Evolutionary conservation across 1,140 invertebrate species (phyloP).

Genomic region (Helicoverpa zea): DNA sequence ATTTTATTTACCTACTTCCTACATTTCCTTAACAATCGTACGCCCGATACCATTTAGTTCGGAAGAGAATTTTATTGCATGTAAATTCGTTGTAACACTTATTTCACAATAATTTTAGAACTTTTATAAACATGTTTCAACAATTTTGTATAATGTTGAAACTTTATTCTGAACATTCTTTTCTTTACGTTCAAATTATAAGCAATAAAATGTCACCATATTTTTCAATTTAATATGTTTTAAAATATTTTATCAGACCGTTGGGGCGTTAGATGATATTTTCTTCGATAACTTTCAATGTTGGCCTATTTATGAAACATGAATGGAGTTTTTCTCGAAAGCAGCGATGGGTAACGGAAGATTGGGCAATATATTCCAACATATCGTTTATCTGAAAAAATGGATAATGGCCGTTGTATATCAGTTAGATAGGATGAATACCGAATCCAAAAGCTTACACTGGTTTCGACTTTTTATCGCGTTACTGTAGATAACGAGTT

Average conservation of each 20-base stretch:
- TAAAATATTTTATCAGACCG: constrained; percentile 45
- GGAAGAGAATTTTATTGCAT: constrained; percentile 33
- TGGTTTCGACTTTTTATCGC: too few relatives aligned
- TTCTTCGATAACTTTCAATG: constrained; percentile 19
- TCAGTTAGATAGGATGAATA: background rate
- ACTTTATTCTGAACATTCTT: constrained; percentile 29
- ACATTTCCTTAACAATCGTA: constrained; percentile 37
- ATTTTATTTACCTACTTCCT: constrained; percentile 47
- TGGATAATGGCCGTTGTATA: constrained; percentile 24
- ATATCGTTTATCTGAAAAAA: constrained; percentile 31
- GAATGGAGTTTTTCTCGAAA: constrained; percentile 37
- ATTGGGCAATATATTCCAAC: constrained; percentile 31
- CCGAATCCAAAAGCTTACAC: background rate
- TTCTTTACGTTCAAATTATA: constrained; percentile 45
- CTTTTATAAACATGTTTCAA: constrained; percentile 26
- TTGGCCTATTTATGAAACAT: constrained; percentile 33
- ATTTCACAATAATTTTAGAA: constrained; percentile 11
- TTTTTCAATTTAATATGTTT: constrained; percentile 48
- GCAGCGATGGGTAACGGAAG: constrained; percentile 22
- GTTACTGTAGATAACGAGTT: too few relatives aligned
- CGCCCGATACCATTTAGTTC: constrained; percentile 4
- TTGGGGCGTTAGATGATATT: constrained; percentile 33
- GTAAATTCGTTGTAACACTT: constrained; percentile 38
- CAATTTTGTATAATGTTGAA: constrained; percentile 34
- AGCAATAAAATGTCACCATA: constrained; percentile 47